These are phyloP conservation scores for Ethmia dodecea DNA, from an alignment of 2,888 invertebrate species.

Conservation along the genomic window DNA sequence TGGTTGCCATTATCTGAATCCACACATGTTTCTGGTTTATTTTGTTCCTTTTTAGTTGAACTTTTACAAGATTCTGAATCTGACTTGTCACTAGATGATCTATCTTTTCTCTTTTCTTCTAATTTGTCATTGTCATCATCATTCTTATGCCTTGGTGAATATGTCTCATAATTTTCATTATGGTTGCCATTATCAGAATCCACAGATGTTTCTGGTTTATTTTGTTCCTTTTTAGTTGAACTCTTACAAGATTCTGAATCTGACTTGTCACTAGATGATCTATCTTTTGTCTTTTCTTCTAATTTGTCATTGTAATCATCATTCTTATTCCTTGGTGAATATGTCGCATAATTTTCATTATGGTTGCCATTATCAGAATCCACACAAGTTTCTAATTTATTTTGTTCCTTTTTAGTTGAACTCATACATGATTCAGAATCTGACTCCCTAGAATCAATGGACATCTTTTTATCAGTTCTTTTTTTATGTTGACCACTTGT, in stretches of 20 bases:
- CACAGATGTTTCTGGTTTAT: neutral
- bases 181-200: neutral
- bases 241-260: neutral
- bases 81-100: neutral
- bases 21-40: neutral
- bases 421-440: neutral
- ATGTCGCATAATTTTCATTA: neutral
- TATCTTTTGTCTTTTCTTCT: conserved; percentile 7
- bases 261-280: neutral
- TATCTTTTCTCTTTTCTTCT: conserved; percentile 7
- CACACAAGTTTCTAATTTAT: neutral
- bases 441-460: too few species aligned
- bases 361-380: neutral
- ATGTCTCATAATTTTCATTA: neutral
- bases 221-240: neutral
- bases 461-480: too few species aligned
- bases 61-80: neutral
- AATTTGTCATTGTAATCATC: neutral
- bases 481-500: too few species aligned
- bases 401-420: neutral
- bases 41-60: neutral
- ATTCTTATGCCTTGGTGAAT: neutral
- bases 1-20: neutral
- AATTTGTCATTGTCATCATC: neutral
- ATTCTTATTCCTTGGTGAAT: neutral